These are phyloP conservation scores for Colius striatus DNA, from an alignment of 2,113 vertebrate genomes.

Conservation along the genomic window DNA sequence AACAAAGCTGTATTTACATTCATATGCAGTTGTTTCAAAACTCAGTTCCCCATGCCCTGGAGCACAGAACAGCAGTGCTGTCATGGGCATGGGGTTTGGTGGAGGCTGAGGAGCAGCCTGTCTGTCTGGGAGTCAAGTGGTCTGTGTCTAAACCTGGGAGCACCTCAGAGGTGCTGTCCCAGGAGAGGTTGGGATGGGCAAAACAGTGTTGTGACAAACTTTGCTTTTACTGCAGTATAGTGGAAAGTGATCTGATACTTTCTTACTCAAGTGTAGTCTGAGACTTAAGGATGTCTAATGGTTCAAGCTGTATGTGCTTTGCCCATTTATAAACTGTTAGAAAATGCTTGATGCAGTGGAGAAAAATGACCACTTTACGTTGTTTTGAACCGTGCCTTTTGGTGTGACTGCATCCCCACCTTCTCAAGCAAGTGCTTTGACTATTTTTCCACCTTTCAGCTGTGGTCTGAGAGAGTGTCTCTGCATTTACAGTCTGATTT, in stretches of 20 bases:
- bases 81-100: rapidly evolving
- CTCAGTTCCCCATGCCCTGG: not conserved
- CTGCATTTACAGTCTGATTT: not conserved
- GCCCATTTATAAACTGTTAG: rapidly evolving
- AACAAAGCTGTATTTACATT: not conserved
- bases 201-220: not conserved
- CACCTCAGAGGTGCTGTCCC: not conserved
- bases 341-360: not conserved
- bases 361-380: rapidly evolving
- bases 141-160: not conserved
- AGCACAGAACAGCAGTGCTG: not conserved
- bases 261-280: not conserved
- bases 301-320: too few relatives aligned
- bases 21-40: not conserved
- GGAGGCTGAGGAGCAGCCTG: not conserved
- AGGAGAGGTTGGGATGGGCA: too few relatives aligned
- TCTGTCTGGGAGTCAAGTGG: not conserved
- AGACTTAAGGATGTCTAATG: not conserved
- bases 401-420: rapidly evolving
- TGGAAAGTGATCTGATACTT: not conserved
- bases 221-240: rapidly evolving
- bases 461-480: not conserved
- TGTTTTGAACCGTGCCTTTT: not conserved
- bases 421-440: not conserved
- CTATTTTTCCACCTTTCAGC: not conserved